Evolutionary conservation across 1,140 invertebrate genomes (phyloP), one percentile per base, ranked within the genome.

Genomic region (Trachelipus rathkii): DNA sequence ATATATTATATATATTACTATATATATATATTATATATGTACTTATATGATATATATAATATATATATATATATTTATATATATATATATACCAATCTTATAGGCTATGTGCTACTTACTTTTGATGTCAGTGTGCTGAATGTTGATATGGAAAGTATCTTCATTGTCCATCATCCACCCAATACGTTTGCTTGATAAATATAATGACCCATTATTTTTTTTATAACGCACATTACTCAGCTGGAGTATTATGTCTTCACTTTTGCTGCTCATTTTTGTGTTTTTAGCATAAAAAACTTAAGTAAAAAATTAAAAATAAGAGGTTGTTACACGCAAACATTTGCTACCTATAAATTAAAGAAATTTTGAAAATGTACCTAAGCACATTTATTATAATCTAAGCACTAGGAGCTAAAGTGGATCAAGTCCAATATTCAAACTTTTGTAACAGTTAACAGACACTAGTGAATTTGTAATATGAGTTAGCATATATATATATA

Each of bases 111-210:
- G 1, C 6, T 33, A 4, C 50, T 19, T 60, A 60, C 50, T 60
- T 60, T 19, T 60, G 11, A 60, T 60, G 19, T 60, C 50, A 15
- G 50, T 60, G 19, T 60, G 8, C 19, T 60, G 50, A 60, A 60
- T 60, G 8, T 60, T 60, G 4, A 60, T 15, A 15, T 60, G 11
- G 19, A 60, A 60, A 60, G 50, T 60, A 60, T 60, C 50, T 60
- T 60, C 50, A 60, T 60, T 60, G 8, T 60, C 50, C 50, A 60
- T 60, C 50, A 60, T 60, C 50, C 50, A 60, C 19, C 50, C 50
- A 60, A 60, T 60, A 19, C 50, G 50, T 60, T 60, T 60, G 19
- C 50, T 60, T 60, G 50, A 60, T 19, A 60, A 19, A 60, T 60
- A 60, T 13, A 60, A 15, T 1, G 50, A 60, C 19, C 50, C 50